Conservation (phyloP, 2,888 invertebrate genomes). For the Cheilosia vernalis region DNA sequence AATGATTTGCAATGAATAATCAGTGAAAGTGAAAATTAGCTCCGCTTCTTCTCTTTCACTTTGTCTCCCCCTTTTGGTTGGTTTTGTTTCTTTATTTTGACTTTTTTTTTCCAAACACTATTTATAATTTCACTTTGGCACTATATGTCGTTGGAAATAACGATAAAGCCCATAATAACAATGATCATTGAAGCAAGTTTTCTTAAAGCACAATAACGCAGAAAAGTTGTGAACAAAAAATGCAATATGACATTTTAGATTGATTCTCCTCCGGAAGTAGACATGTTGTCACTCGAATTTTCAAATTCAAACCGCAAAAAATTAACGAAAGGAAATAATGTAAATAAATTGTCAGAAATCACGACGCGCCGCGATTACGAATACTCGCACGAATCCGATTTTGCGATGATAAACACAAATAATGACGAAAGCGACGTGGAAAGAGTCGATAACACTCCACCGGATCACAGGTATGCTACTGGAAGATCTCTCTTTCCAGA, state of each 20-base stretch:
- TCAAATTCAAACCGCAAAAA: conserved; percentile 5
- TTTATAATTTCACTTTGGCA: conserved; percentile 48
- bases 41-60: conserved; percentile 35
- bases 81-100: conserved; percentile 35
- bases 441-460: conserved; percentile 5
- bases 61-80: conserved; percentile 28
- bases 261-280: conserved; percentile 47
- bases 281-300: conserved; percentile 31
- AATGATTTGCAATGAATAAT: conserved; percentile 66
- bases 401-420: conserved; percentile 6
- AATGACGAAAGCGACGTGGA: not conserved
- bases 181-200: conserved; percentile 23
- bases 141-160: conserved; percentile 27
- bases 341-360: conserved; percentile 14
- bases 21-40: conserved; percentile 71
- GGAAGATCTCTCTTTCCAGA: not conserved
- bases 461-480: conserved; percentile 10
- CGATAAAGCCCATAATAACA: conserved; percentile 31
- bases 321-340: not conserved
- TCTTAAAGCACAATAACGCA: conserved; percentile 2
- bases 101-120: conserved; percentile 17
- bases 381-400: conserved; percentile 11
- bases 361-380: conserved; percentile 17
- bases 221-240: not conserved
- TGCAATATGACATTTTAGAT: not conserved